Conservation (phyloP, 2,888 invertebrate genomes). For the Asteroscopus sphinx region DNA sequence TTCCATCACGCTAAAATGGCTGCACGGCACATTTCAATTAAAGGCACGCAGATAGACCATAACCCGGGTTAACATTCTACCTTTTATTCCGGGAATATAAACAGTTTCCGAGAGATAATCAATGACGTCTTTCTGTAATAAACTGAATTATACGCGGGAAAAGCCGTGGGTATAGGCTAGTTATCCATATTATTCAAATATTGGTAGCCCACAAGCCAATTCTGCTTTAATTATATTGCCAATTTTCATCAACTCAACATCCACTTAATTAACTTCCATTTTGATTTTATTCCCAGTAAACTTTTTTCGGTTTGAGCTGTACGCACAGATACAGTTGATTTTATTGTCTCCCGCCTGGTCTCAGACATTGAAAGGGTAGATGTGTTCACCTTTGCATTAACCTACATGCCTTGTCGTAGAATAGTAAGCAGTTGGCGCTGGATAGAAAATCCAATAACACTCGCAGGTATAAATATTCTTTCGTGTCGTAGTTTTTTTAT, state of each 20-base stretch:
- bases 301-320: background rate
- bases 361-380: conserved; percentile 4
- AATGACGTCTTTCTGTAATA: too few relatives aligned
- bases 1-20: too few relatives aligned
- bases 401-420: conserved; percentile 7
- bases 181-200: background rate
- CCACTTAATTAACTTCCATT: too few relatives aligned
- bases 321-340: conserved; percentile 15
- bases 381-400: conserved; percentile 21
- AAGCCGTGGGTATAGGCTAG: background rate
- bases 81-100: too few relatives aligned
- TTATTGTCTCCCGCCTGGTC: conserved; percentile 20
- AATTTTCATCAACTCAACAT: too few relatives aligned
- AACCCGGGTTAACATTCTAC: too few relatives aligned
- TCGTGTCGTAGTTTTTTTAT: conserved; percentile 31
- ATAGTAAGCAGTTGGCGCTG: conserved; percentile 28
- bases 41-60: too few relatives aligned
- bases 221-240: too few relatives aligned
- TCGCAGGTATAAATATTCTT: conserved; percentile 24
- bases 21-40: too few relatives aligned
- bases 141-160: too few relatives aligned
- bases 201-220: background rate
- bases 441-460: conserved; percentile 36
- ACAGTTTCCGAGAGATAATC: too few relatives aligned
- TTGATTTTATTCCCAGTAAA: background rate